A percentile compares a stretch with the other conserved stretches of the same genome.
Conservation (phyloP, 2,113 vertebrate species). For the Fulmarus glacialis region DNA sequence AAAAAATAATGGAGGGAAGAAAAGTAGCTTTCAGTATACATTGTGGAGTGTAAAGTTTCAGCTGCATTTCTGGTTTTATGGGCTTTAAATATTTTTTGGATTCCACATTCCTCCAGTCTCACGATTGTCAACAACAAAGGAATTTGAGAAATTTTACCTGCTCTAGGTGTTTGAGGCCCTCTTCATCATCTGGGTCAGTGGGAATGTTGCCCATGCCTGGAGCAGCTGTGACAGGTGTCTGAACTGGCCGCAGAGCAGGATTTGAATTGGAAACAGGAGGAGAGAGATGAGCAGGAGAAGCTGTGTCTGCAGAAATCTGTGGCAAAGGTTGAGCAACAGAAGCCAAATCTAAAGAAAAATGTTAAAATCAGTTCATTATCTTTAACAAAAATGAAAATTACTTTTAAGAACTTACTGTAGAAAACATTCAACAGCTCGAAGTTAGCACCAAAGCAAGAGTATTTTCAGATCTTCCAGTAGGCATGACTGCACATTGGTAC, state of each 20-base stretch:
- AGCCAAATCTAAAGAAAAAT: conserved; percentile 76
- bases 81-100: not conserved
- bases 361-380: not conserved
- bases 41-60: not conserved
- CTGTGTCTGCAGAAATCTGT: conserved; percentile 73
- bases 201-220: conserved; percentile 78
- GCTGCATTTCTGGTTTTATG: not conserved
- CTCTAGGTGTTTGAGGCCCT: conserved; percentile 96
- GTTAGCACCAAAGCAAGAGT: not conserved
- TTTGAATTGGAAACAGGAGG: conserved; percentile 70
- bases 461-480: not conserved
- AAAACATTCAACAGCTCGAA: not conserved
- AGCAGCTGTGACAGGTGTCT: conserved; percentile 71
- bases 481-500: not conserved
- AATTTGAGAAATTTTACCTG: conserved; percentile 78
- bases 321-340: conserved; percentile 75
- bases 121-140: not conserved
- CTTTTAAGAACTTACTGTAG: not conserved
- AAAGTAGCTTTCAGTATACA: not conserved
- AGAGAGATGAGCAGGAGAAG: conserved; percentile 72
- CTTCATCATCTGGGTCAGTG: conserved; percentile 92
- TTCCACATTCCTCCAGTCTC: not conserved
- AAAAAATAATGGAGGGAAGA: not conserved
- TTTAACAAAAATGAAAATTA: not conserved
- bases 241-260: conserved; percentile 69